Evolutionary conservation across 2,888 invertebrate genomes (phyloP).

Genomic region (Phengaris arion): DNA sequence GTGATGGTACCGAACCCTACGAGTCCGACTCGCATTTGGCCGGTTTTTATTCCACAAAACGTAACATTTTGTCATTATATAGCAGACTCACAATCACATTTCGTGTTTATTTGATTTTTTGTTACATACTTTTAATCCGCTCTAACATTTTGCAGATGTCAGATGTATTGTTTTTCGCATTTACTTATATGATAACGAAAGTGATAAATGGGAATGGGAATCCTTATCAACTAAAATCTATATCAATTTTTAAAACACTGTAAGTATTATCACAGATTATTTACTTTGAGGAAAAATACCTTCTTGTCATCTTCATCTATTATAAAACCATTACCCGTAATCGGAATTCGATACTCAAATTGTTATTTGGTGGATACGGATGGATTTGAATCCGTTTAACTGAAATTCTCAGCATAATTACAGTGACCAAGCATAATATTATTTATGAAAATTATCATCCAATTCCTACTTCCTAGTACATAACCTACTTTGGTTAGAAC

Average conservation of each 20-base stretch:
- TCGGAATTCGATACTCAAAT: not conserved
- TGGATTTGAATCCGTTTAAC: not conserved
- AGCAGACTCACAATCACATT: too few relatives aligned
- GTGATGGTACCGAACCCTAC: too few relatives aligned
- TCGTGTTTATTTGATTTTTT: too few relatives aligned
- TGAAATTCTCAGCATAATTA: not conserved
- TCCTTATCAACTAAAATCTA: not conserved
- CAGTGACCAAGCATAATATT: not conserved
- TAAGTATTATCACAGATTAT: not conserved
- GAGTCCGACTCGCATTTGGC: too few relatives aligned
- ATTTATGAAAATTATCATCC: not conserved
- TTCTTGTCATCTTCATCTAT: not conserved
- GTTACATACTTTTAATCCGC: too few relatives aligned
- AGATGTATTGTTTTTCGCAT: not conserved
- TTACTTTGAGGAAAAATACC: not conserved
- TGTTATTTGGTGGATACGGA: slow-evolving; percentile 3
- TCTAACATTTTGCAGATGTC: too few relatives aligned
- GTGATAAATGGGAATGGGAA: not conserved
- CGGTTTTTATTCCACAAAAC: too few relatives aligned
- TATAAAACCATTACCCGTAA: not conserved
- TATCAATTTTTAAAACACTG: not conserved
- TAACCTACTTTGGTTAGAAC: not conserved
- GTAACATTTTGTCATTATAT: too few relatives aligned
- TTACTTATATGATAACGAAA: not conserved
- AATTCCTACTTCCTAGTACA: not conserved